Evolutionary conservation across 1,140 invertebrate genomes (phyloP).

Genomic region (Protaetia brevitarsis): DNA sequence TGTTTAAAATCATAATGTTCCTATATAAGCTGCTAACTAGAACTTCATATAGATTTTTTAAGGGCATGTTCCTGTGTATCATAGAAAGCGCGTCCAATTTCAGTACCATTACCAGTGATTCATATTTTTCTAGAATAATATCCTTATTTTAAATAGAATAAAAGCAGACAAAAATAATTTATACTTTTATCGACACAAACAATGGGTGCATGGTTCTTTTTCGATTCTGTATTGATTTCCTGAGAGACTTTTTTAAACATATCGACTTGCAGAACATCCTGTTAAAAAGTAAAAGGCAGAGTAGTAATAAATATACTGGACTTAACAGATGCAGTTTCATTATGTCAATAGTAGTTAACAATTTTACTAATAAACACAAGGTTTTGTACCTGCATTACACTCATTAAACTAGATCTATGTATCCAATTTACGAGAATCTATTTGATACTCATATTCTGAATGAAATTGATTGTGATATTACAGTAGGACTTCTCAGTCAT

Average conservation of each 20-base stretch:
- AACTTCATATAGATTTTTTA: conserved; percentile 65
- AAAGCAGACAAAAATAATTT: background rate
- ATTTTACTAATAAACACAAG: background rate
- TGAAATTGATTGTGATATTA: too few species aligned
- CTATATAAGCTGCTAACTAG: conserved; percentile 70
- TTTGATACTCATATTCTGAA: too few species aligned
- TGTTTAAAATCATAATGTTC: conserved; percentile 60
- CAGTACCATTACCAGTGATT: conserved; percentile 56
- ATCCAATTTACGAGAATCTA: too few species aligned
- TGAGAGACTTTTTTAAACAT: conserved; percentile 50
- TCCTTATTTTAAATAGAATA: background rate
- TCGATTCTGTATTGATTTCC: conserved; percentile 28
- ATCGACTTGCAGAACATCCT: conserved; percentile 47
- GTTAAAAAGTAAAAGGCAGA: conserved; percentile 28
- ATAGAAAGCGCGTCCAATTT: conserved; percentile 69
- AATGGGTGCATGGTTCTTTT: conserved; percentile 44
- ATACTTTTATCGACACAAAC: conserved; percentile 46
- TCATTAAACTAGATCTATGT: too few species aligned
- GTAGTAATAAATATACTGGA: too few species aligned
- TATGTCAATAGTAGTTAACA: too few species aligned
- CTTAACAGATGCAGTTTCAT: too few species aligned
- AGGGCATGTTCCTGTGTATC: conserved; percentile 61
- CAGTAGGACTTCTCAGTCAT: too few species aligned
- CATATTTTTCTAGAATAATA: conserved; percentile 48
- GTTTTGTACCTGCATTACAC: too few species aligned